Evolutionary conservation across 2,797 vertebrate genomes (phyloP), one percentile per base, ranked within the genome.

Genomic region (Sebastes itinus): DNA sequence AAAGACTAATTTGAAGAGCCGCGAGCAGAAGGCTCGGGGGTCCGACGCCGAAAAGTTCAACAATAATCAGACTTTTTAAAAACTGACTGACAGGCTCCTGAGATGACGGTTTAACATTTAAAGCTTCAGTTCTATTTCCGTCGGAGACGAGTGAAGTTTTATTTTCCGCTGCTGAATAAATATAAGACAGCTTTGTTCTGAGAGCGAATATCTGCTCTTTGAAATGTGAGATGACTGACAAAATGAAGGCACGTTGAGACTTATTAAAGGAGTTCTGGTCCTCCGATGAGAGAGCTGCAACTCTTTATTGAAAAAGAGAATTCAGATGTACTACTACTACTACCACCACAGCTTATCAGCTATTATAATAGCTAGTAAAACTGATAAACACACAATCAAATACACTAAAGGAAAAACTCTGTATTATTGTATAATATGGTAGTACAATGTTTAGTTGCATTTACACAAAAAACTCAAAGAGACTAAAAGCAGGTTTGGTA

Each of bases 1-100:
- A 88, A 90, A 84, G 87, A 88, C 66, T 85, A 61, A 85, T 88
- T 78, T 86, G 33, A 75, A 61, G 60, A 78, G 83, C 82, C 3
- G 79, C 12, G n/a, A 49, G 72, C 27, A 7, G 81, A 81, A 84
- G 70, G 74, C 89, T 87, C 88, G 1, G 66, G 83, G 81, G 84
- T 59, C 66, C 22, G 7, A 79, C 67, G 72, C 60, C 7, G 10
- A 23, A 25, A 64, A 84, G 88, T 90, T 91, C 86, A 87, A 62
- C 65, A 77, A 75, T 74, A 83, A 85, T 83, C 83, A 62, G 75
- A 81, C 64, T 74, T 88, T 56, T 56, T 20, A 62, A 66, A 75
- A 72, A 75, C 3, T 79, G 78, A 88, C 49, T 70, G 86, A 87
- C 79, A 32, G 84, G 32, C 78, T 84, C 73, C 78, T 5, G 80